Percentiles rank a stretch among this genome's conserved stretches.
Evolutionary conservation across 2,888 invertebrate genomes (phyloP).

Genomic region (Nebria salina): DNA sequence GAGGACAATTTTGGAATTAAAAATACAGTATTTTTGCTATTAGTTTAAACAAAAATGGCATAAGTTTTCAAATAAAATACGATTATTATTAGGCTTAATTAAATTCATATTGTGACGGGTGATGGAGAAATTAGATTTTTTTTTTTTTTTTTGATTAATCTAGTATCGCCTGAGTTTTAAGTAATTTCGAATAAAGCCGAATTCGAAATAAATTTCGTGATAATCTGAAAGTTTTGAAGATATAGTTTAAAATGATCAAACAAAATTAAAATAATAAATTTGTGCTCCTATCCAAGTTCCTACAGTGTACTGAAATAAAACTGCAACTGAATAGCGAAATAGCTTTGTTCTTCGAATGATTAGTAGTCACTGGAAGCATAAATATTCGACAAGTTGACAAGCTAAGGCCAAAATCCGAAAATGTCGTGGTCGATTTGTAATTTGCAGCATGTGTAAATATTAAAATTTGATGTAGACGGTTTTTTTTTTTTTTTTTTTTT

Average conservation of each 20-base stretch:
- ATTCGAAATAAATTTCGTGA: not conserved
- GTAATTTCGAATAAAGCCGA: not conserved
- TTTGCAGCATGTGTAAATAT: conserved; percentile 2
- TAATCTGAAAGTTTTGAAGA: not conserved
- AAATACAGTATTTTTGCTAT: too few relatives aligned
- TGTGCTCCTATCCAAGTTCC: not conserved
- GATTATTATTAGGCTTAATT: too few relatives aligned
- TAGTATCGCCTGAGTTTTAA: too few relatives aligned
- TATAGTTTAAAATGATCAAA: not conserved
- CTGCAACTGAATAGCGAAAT: not conserved
- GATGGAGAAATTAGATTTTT: too few relatives aligned
- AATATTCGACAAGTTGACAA: conserved; percentile 8
- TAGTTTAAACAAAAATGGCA: too few relatives aligned
- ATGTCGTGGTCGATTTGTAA: not conserved
- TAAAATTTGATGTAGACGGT: not conserved
- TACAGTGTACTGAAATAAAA: not conserved
- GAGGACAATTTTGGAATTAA: too few relatives aligned
- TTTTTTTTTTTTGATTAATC: too few relatives aligned
- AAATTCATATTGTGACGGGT: too few relatives aligned
- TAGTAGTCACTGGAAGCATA: conserved; percentile 32
- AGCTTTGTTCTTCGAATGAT: not conserved
- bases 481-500: not conserved
- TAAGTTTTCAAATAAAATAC: too few relatives aligned
- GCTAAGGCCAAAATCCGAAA: conserved; percentile 24
- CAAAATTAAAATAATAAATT: not conserved